Evolutionary conservation across 2,113 vertebrate genomes (phyloP), one percentile per base, ranked within the genome.

Genomic region (Osmerus mordax): DNA sequence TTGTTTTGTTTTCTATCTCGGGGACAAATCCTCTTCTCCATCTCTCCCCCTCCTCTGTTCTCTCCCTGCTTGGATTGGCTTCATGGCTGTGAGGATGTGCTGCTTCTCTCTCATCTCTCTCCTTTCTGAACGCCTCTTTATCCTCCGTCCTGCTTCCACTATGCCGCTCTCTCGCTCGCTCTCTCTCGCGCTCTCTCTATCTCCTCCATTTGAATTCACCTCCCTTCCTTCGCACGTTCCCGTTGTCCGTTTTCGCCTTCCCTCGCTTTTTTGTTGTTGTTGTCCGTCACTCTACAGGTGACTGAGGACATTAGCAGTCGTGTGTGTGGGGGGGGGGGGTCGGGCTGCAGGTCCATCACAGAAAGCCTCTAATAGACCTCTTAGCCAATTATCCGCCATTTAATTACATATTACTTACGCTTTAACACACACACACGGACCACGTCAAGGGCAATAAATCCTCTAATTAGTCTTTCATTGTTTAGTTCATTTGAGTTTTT

Each of bases 361-460:
- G 95, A 94, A 93, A 91, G 90, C 91, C 79, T 86, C 82, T 79
- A 97, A 98, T 97, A 96, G 96, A 96, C 94, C 95, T 96, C 94
- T 98, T 96, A 94, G 94, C 95, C 95, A 99, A 97, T 99, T 98
- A 98, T 97, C 94, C 94, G 92, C 94, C 88, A 88, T 92, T 92
- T 91, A 92, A 90, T 95, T 95, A 94, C 93, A 95, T 97, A 95
- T 97, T 94, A 96, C 93, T 93, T 95, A 94, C 93, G 95, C 94
- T 95, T 95, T 93, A 85, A 80, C 14, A 3, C 51, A 21, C 76
- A 21, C 76, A 51, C 14, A 62, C 56, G 32, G 11, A 70, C 72
- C 66, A 47, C 70, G 70, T 41, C 67, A 77, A 3, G 13, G 67
- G 80, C 93, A 93, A 95, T 96, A 94, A 93, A 94, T 96, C 94